These are phyloP conservation scores for Hafferia zeledoni DNA, from an alignment of 2,797 vertebrate genomes.

Conservation along the genomic window DNA sequence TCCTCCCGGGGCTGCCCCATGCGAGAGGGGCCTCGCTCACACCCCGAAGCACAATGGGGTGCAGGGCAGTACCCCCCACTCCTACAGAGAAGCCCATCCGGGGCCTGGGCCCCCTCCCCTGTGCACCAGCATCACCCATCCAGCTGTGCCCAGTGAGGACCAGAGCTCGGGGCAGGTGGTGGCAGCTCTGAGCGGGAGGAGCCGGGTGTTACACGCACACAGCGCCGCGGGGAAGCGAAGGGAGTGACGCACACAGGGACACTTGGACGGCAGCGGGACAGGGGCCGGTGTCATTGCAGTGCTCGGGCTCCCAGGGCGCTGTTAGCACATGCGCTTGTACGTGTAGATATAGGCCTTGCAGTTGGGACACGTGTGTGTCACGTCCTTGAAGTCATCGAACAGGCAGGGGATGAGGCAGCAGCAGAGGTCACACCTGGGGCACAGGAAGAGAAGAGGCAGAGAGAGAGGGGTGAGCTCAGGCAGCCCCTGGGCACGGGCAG, in stretches of 20 bases:
- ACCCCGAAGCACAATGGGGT: fast-evolving
- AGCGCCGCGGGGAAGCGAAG: constrained; percentile 28
- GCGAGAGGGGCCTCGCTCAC: fast-evolving
- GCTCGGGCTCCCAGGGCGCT: background rate
- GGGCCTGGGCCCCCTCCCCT: background rate
- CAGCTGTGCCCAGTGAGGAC: background rate
- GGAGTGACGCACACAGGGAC: background rate
- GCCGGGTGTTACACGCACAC: background rate
- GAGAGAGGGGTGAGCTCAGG: background rate
- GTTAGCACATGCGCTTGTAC: constrained; percentile 98
- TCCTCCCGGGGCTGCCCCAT: background rate
- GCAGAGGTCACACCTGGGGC: constrained; percentile 91
- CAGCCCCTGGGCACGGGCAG: background rate
- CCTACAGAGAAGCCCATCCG: background rate
- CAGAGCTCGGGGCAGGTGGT: background rate
- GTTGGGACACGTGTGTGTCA: constrained; percentile 97
- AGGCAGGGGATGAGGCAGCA: constrained; percentile 98
- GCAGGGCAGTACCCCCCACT: background rate
- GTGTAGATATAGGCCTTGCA: constrained; percentile 99
- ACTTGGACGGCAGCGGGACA: background rate
- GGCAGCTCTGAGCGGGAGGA: background rate
- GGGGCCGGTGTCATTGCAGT: background rate
- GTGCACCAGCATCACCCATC: background rate
- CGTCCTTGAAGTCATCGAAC: constrained; percentile 98
- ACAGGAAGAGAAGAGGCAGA: background rate